phyloP scores from a whole-genome alignment of 2,797 vertebrate species.

The Smutsia temminckii region DNA sequence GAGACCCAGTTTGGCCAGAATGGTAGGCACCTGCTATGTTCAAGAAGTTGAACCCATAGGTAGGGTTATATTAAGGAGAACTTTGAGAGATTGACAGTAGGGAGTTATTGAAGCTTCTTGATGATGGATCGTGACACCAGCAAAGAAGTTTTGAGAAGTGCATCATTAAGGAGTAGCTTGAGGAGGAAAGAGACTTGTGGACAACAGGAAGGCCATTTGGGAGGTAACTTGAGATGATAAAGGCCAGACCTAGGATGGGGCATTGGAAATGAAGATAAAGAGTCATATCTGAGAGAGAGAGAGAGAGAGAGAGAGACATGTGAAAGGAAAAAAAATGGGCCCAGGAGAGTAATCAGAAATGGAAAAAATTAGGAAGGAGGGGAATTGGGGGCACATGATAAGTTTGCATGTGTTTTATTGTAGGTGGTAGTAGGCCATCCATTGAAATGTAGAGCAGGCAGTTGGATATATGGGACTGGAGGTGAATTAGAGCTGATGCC shows the following conservation, averaged over 20 bases:
- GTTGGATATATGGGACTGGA: background rate
- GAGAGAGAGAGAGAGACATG: background rate
- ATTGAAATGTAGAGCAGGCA: background rate
- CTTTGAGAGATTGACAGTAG: background rate
- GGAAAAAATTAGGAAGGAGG: slow-evolving; percentile 19
- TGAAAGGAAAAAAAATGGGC: background rate
- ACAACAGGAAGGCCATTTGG: background rate
- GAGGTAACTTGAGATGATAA: slow-evolving; percentile 21
- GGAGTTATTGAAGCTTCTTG: background rate
- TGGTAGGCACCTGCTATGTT: background rate
- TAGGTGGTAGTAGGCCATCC: background rate
- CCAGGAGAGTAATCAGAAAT: slow-evolving; percentile 8
- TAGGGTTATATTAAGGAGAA: background rate
- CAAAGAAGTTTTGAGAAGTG: slow-evolving; percentile 17
- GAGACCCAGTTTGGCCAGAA: background rate
- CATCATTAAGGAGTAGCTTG: background rate
- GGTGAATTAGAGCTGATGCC: background rate
- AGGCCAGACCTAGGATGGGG: background rate
- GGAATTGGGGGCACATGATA: background rate
- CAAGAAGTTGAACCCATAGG: background rate
- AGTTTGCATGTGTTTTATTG: slow-evolving; percentile 34
- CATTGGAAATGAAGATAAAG: background rate
- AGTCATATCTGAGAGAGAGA: background rate
- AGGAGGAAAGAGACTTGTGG: background rate
- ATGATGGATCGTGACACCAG: background rate